These are phyloP conservation scores for Ichneumon xanthorius DNA, from an alignment of 2,888 invertebrate species.

Conservation along the genomic window DNA sequence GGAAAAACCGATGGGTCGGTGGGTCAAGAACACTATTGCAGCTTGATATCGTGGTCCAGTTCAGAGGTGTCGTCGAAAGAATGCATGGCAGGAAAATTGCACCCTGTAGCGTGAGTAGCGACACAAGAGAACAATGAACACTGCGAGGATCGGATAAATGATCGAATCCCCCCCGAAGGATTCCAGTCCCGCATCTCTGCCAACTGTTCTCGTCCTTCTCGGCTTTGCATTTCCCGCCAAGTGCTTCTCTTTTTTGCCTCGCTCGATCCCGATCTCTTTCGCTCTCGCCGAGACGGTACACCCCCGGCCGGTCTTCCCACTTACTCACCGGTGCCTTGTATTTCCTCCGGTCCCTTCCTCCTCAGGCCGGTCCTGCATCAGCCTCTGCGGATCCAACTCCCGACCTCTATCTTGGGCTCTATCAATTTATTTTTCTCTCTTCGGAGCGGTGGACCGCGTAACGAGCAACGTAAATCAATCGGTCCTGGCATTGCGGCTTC, in stretches of 20 bases:
- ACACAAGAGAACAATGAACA: neutral
- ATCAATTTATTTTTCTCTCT: slow-evolving; percentile 82
- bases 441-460: slow-evolving; percentile 84
- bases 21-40: neutral
- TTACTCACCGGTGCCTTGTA: slow-evolving; percentile 46
- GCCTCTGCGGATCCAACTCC: slow-evolving; percentile 56
- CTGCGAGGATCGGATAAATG: slow-evolving; percentile 8
- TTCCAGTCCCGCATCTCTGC: slow-evolving; percentile 30
- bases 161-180: neutral
- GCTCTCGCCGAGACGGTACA: slow-evolving; percentile 4
- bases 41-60: neutral
- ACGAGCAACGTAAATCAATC: slow-evolving; percentile 85
- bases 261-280: slow-evolving; percentile 34
- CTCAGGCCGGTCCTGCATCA: slow-evolving; percentile 41
- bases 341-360: slow-evolving; percentile 51
- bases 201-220: slow-evolving; percentile 43
- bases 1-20: neutral
- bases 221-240: slow-evolving; percentile 70
- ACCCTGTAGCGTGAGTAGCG: neutral
- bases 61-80: neutral
- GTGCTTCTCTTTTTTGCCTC: slow-evolving; percentile 37
- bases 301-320: neutral
- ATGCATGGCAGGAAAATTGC: neutral
- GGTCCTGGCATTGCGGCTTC: slow-evolving; percentile 82
- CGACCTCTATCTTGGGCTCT: slow-evolving; percentile 70